Conservation (phyloP, 2,113 vertebrate genomes). For the Pangasianodon gigas region DNA sequence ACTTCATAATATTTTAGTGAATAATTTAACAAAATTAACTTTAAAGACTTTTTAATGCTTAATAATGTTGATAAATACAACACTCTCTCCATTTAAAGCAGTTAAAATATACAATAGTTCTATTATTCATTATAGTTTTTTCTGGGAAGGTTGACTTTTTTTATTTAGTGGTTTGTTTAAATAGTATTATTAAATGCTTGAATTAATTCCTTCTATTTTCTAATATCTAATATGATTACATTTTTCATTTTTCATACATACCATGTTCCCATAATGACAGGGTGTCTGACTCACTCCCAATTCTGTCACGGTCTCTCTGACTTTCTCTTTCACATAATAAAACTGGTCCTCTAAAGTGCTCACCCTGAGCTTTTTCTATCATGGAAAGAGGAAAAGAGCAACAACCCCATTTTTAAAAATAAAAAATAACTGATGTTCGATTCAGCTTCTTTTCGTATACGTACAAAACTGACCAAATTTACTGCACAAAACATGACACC, state of each 20-base stretch:
- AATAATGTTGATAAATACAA: background rate
- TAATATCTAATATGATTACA: background rate
- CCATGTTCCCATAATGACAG: constrained; percentile 16
- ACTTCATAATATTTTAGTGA: background rate
- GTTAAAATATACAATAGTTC: background rate
- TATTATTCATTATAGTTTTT: background rate
- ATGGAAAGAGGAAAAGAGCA: background rate
- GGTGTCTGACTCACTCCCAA: background rate
- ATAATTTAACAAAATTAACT: background rate
- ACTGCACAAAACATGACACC: no score
- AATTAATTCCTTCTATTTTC: background rate
- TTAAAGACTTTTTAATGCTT: background rate
- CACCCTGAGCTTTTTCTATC: background rate
- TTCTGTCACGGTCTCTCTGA: background rate
- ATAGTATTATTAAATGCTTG: background rate
- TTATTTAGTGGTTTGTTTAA: background rate
- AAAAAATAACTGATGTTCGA: background rate
- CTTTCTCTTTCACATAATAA: background rate
- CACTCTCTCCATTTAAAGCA: background rate
- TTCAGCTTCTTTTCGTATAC: background rate
- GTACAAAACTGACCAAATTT: background rate
- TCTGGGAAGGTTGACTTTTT: background rate
- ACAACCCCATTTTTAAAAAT: background rate
- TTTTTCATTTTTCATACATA: background rate
- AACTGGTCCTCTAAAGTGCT: background rate